Base-by-base conservation (phyloP, 2,113 vertebrate species). In the Ptilorrhoa leucosticta region DNA sequence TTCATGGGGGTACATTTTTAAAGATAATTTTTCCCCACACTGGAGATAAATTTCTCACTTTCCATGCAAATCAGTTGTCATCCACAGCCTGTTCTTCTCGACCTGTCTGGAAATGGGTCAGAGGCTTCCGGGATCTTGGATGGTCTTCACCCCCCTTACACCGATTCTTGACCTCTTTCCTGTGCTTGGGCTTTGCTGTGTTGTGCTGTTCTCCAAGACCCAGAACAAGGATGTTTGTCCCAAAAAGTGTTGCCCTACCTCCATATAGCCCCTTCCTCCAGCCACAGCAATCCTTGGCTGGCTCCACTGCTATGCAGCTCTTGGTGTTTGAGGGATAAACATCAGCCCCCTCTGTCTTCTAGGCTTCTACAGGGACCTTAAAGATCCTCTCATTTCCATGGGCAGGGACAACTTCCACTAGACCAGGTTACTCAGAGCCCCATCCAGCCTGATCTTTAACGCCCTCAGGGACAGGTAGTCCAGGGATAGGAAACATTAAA, bases 301-400 rank as follows among this genome's bases (percentile, higher is more conserved):
- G 3, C 37, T 60, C 18, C 4, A 7, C 37, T 58, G 27, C 16
- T 14, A 1, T 26, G 13, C 44, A 22, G 31, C 26, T 44, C 0
- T 37, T 68, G 21, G 27, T 68, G 18, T 33, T 51, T 44, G 45
- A 44, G 45, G 8, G 11, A 44, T 58, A 27, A 68, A 27, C 45
- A 33, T 37, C 45, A 51, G 11, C 45, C 27, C 22, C 12, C 8
- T 51, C 60, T 60, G 11, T 53, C 11, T 44, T 39, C 63, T 37
- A 23, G 33, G 33, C 15, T 44, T 77, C 31, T 77, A 27, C 45
- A 44, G 22, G 11, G 21, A 14, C 12, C 9, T 63, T 63, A 27
- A 69, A 48, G 11, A 53, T 79, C 6, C 8, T 28, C 21, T 61
- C 5, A 7, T 48, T 54, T 53, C n/a, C 30, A 13, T 35, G 22